Conservation (phyloP, 2,888 invertebrate species). For the Andrena bicolor region DNA sequence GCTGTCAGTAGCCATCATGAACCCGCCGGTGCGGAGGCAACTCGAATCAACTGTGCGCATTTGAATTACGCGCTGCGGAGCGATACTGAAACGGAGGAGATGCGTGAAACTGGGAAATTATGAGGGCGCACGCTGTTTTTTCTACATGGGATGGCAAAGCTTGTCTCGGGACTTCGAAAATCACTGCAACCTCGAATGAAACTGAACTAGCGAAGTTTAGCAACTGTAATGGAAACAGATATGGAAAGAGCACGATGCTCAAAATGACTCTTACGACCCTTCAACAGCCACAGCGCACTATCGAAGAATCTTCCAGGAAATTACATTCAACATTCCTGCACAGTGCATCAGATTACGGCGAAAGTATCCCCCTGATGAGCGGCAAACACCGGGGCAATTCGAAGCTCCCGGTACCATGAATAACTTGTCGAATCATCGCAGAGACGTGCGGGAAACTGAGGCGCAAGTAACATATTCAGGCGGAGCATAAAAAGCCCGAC, state of each 20-base stretch:
- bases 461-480: slow-evolving; percentile 37
- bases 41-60: slow-evolving; percentile 34
- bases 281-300: too few relatives aligned
- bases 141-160: neutral
- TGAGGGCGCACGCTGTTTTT: slow-evolving; percentile 14
- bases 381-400: neutral
- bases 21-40: slow-evolving; percentile 20
- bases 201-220: too few relatives aligned
- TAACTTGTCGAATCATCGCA: slow-evolving; percentile 1
- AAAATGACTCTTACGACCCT: too few relatives aligned
- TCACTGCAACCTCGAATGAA: too few relatives aligned
- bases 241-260: too few relatives aligned
- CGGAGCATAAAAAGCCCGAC: slow-evolving; percentile 36
- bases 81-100: slow-evolving; percentile 17
- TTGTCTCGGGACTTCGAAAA: neutral
- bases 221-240: too few relatives aligned
- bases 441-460: neutral
- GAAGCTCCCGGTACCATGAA: neutral
- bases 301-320: too few relatives aligned
- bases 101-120: slow-evolving; percentile 39
- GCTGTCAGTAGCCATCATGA: slow-evolving; percentile 24
- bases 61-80: slow-evolving; percentile 41
- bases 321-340: neutral
- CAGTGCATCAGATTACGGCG: too few relatives aligned
- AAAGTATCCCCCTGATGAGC: neutral